phyloP scores from a whole-genome alignment of 2,797 vertebrate genomes.

The Anolis apletophallus region DNA sequence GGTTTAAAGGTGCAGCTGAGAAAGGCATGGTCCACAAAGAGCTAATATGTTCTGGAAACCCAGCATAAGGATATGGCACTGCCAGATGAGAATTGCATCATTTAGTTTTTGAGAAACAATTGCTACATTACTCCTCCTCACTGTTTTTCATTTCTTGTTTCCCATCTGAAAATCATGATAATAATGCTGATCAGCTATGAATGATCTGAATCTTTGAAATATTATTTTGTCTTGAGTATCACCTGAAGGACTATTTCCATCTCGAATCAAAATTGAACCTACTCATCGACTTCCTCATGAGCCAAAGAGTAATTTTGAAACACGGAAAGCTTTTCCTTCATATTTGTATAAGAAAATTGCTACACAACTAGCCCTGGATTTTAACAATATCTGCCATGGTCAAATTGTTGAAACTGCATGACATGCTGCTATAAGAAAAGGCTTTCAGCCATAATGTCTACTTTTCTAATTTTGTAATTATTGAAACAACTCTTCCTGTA shows the following conservation, averaged over 20 bases:
- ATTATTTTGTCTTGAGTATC: conserved; percentile 19
- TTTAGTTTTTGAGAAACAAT: background rate
- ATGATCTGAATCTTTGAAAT: conserved; percentile 7
- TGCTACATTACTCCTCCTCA: conserved; percentile 1
- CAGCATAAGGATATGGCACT: background rate
- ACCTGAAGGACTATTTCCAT: conserved; percentile 2
- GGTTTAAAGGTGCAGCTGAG: background rate
- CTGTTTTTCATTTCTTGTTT: background rate
- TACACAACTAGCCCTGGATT: background rate
- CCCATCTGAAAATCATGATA: background rate
- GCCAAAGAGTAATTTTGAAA: background rate
- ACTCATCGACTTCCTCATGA: conserved; percentile 13
- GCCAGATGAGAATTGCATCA: background rate
- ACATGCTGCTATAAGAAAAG: background rate
- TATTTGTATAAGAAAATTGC: background rate
- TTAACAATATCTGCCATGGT: background rate
- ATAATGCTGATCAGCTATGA: conserved; percentile 24
- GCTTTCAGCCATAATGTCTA: background rate
- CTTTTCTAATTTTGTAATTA: background rate
- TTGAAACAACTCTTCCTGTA: background rate
- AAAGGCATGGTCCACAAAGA: background rate
- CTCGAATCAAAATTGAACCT: background rate
- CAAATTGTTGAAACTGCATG: background rate
- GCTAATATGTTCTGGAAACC: background rate
- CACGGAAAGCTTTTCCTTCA: background rate